Evolutionary conservation across 2,797 vertebrate genomes (phyloP).

Genomic region (Paramormyrops hopkinsi): DNA sequence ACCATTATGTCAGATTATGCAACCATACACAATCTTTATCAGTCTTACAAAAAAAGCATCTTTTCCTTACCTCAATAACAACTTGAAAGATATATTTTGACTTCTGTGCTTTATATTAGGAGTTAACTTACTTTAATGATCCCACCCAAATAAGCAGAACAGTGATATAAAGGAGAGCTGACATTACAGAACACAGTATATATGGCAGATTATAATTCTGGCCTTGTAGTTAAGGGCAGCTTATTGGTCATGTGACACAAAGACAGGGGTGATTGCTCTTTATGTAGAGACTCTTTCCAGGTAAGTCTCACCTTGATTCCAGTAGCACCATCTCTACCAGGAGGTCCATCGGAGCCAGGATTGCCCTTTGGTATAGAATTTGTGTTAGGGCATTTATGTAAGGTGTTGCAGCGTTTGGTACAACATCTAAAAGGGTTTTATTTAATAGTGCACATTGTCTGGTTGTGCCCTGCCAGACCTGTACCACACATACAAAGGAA

Average conservation of each 20-base stretch:
- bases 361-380: slow-evolving; percentile 66
- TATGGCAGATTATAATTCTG: neutral
- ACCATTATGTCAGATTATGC: neutral
- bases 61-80: neutral
- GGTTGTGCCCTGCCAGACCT: neutral
- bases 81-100: neutral
- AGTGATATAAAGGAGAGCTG: neutral
- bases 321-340: slow-evolving; percentile 82
- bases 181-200: neutral
- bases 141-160: neutral
- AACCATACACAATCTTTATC: neutral
- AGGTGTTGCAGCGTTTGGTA: neutral
- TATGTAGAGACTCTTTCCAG: neutral
- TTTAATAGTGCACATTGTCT: neutral
- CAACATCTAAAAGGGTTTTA: neutral
- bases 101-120: neutral
- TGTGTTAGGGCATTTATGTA: neutral
- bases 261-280: neutral
- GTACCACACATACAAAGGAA: neutral
- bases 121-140: neutral
- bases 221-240: neutral
- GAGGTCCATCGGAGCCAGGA: slow-evolving; percentile 86
- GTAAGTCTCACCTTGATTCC: slow-evolving; percentile 77
- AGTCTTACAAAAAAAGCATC: neutral
- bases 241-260: neutral